Percentiles rank a stretch among this genome's conserved stretches.
Conservation (phyloP, 2,888 invertebrate species). For the Phania funesta region DNA sequence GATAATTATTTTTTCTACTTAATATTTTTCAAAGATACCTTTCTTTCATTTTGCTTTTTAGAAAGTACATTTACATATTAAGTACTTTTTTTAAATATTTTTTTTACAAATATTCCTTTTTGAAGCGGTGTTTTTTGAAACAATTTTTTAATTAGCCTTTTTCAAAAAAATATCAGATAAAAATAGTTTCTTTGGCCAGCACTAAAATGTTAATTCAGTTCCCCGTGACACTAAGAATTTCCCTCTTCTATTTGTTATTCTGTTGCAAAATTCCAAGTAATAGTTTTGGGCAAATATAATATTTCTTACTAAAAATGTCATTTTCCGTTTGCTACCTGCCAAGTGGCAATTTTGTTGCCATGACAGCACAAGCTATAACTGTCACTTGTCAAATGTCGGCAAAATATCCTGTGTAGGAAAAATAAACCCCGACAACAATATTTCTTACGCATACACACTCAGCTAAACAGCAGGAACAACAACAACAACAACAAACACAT, state of each 20-base stretch:
- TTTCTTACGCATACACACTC: background rate
- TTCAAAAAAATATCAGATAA: too few species aligned
- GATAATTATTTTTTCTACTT: too few species aligned
- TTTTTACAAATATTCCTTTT: too few species aligned
- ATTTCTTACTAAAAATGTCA: background rate
- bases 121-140: too few species aligned
- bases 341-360: conserved; percentile 3
- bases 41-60: too few species aligned
- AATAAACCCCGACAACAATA: background rate
- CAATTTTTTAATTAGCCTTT: too few species aligned
- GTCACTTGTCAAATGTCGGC: conserved; percentile 48
- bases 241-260: background rate
- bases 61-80: too few species aligned
- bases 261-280: background rate
- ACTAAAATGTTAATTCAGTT: too few species aligned
- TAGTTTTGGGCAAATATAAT: background rate
- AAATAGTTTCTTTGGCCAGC: too few species aligned
- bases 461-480: background rate
- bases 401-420: background rate
- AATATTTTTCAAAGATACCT: too few species aligned
- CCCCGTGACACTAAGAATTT: background rate
- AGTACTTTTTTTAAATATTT: too few species aligned
- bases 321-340: background rate
- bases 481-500: background rate
- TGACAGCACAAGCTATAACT: conserved; percentile 19